phyloP scores from a whole-genome alignment of 1,140 invertebrate genomes.

The Drosophila ironensis region DNA sequence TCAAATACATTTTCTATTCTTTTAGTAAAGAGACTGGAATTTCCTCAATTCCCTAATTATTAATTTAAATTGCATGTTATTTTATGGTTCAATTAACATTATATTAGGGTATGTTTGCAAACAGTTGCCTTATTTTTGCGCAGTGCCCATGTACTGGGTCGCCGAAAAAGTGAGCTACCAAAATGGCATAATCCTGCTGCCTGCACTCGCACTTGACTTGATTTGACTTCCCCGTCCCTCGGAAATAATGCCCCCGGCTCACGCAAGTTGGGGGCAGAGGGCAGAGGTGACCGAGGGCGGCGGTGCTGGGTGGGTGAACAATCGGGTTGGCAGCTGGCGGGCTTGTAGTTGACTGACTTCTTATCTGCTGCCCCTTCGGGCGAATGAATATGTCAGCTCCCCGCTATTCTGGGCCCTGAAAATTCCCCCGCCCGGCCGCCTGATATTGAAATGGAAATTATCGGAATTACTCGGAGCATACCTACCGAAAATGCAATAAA shows the following conservation, averaged over 20 bases:
- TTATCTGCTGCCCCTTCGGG: constrained; percentile 25
- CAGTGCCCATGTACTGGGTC: neutral
- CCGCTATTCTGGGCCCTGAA: constrained; percentile 10
- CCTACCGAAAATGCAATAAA: constrained; percentile 38
- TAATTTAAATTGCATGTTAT: too few species aligned
- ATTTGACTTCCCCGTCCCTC: constrained; percentile 13
- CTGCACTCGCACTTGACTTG: constrained; percentile 41
- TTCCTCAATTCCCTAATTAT: too few species aligned
- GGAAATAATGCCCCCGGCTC: constrained; percentile 13
- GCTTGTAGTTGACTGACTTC: constrained; percentile 28
- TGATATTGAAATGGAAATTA: constrained; percentile 13
- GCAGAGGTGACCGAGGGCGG: neutral
- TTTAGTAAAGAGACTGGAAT: too few species aligned
- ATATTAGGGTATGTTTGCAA: neutral
- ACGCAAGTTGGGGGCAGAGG: neutral
- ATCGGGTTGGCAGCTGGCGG: constrained; percentile 19
- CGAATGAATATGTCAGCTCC: constrained; percentile 8
- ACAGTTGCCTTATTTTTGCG: neutral
- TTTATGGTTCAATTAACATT: neutral
- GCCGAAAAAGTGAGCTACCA: constrained; percentile 29
- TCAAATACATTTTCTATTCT: too few species aligned
- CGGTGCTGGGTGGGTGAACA: neutral
- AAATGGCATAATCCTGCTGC: constrained; percentile 27
- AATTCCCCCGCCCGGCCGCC: constrained; percentile 1
- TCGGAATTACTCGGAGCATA: neutral